phyloP scores from a whole-genome alignment of 2,797 vertebrate genomes.

The Semaprochilodus insignis region DNA sequence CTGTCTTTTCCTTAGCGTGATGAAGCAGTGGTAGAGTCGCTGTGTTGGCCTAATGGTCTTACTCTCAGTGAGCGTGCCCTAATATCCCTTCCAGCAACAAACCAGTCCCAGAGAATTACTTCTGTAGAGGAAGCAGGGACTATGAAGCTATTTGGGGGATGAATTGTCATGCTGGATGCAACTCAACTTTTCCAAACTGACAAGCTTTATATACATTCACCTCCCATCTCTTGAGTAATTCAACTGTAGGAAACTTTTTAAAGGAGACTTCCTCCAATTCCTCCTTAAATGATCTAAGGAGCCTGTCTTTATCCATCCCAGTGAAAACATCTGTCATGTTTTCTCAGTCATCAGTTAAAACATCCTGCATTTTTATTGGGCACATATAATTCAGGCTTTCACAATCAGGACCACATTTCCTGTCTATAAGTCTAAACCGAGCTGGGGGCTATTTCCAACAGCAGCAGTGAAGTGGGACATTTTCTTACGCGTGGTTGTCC shows the following conservation, averaged over 20 bases:
- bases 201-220: constrained; percentile 37
- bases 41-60: not conserved
- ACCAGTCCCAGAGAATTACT: constrained; percentile 46
- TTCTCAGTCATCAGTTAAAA: constrained; percentile 28
- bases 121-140: constrained; percentile 32
- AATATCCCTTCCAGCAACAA: constrained; percentile 38
- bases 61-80: constrained; percentile 3
- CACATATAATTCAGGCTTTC: constrained; percentile 36
- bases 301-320: constrained; percentile 41
- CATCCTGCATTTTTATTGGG: constrained; percentile 23
- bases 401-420: constrained; percentile 50
- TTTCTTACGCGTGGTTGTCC: constrained; percentile 71
- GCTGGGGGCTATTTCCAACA: constrained; percentile 59
- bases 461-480: constrained; percentile 66
- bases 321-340: constrained; percentile 2
- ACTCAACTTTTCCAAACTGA: constrained; percentile 65
- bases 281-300: not conserved
- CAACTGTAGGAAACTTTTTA: not conserved
- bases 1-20: not conserved
- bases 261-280: not conserved
- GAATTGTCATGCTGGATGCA: constrained; percentile 50
- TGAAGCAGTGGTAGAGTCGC: not conserved
- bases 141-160: not conserved
- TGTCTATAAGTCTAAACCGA: constrained; percentile 41
- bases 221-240: not conserved